phyloP scores from a whole-genome alignment of 2,888 invertebrate species.

The Campoletis raptor region DNA sequence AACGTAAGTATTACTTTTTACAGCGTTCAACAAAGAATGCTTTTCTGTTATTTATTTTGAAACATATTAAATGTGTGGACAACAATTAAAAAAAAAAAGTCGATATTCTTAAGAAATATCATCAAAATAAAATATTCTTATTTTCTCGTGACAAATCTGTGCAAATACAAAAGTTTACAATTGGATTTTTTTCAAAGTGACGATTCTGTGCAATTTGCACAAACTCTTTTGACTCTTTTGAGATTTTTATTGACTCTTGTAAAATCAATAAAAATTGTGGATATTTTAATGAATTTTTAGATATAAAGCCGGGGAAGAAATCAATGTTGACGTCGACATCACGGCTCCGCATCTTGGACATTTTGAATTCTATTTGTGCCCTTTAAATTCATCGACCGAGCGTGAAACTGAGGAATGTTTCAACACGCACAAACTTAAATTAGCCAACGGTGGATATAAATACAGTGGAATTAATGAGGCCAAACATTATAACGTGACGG shows the following conservation, averaged over 20 bases:
- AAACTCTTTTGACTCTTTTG: too few species aligned
- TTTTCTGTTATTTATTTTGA: neutral
- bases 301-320: constrained; percentile 78
- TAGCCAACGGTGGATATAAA: constrained; percentile 78
- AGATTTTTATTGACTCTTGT: neutral
- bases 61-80: neutral
- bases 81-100: neutral
- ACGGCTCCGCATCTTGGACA: constrained; percentile 86
- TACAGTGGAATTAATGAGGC: constrained; percentile 70
- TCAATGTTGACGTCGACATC: constrained; percentile 82
- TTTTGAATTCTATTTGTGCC: constrained; percentile 86
- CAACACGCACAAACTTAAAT: constrained; percentile 80
- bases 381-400: constrained; percentile 81
- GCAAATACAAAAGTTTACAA: neutral
- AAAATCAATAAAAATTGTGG: neutral
- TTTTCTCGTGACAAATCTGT: neutral
- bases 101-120: neutral
- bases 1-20: constrained; percentile 77
- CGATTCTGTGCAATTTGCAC: neutral
- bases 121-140: neutral
- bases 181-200: constrained; percentile 1
- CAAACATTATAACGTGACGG: constrained; percentile 73
- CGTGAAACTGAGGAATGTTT: constrained; percentile 87
- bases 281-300: constrained; percentile 68
- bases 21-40: neutral